Evolutionary conservation across 1,140 invertebrate genomes (phyloP), one percentile per base, ranked within the genome.

Genomic region (Bombus sylvicola): DNA sequence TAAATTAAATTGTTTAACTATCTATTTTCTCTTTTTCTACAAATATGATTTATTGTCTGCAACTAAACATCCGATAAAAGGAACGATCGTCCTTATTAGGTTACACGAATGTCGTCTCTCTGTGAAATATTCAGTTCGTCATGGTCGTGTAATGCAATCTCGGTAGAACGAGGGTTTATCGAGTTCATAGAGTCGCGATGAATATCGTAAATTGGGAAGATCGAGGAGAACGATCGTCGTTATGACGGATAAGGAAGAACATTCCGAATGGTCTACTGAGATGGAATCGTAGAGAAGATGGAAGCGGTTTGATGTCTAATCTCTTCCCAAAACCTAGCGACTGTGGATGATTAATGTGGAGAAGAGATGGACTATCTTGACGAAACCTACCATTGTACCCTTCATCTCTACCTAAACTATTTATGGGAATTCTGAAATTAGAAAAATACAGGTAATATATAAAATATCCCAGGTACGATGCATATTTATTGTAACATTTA

Each of bases 121-220:
- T 66, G 64, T 22, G 9, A 68, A 34, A 68, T 68, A 34, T 68
- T 68, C 64, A 31, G 15, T 9, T 9, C 28, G 59, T 62, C 59
- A 62, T 28, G 12, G 9, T 34, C 2, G 66, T 22, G 34, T 2
- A 25, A 25, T 25, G 34, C 34, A 39, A 37, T 69, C 13, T 68
- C 68, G 9, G 8, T 9, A 25, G 68, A 31, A 64, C 8, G 37
- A 12, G 10, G 69, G 12, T 13, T 41, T 15, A 28, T 71, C 37
- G 37, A 71, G 37, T 41, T 37, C 6, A 41, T 41, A 37, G 22
- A 71, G 28, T 15, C 39, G 53, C 80, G 80, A 82, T 82, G 80
- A 39, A 41, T 82, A 74, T 74, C 80, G 69, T 37, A 62, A 62
- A 81, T 81, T 73, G 53, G 28, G 22, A 82, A 73, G 69, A 81